Percentiles rank a stretch among this genome's conserved stretches.
phyloP scores from a whole-genome alignment of 2,888 invertebrate species.

The Drosophila seclusa region DNA sequence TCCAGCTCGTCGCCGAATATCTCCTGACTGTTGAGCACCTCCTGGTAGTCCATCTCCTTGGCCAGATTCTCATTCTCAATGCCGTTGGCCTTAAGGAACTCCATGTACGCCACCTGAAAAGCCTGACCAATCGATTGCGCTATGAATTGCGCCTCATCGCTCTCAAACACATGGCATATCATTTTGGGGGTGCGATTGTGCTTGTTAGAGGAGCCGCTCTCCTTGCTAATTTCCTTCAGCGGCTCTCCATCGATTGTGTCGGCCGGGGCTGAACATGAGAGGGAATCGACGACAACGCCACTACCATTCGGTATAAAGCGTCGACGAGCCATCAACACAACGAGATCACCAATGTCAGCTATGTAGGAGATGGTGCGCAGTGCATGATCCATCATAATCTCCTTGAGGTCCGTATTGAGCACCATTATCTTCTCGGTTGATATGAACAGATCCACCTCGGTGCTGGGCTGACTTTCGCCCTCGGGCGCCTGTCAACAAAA shows the following conservation, averaged over 20 bases:
- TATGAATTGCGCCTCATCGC: slow-evolving; percentile 99
- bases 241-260: slow-evolving; percentile 34
- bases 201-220: slow-evolving; percentile 58
- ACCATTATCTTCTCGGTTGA: slow-evolving; percentile 99
- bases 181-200: slow-evolving; percentile 97
- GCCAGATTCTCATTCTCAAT: slow-evolving; percentile 99
- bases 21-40: slow-evolving; percentile 99
- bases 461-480: slow-evolving; percentile 99
- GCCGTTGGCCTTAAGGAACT: slow-evolving; percentile 99
- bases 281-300: slow-evolving; percentile 33
- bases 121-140: slow-evolving; percentile 99
- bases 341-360: slow-evolving; percentile 99
- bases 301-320: slow-evolving; percentile 90
- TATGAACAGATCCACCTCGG: slow-evolving; percentile 99
- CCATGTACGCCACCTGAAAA: slow-evolving; percentile 99
- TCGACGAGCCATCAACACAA: slow-evolving; percentile 98
- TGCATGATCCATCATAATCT: slow-evolving; percentile 99
- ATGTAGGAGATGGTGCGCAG: slow-evolving; percentile 99
- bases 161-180: slow-evolving; percentile 99
- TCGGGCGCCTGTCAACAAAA: slow-evolving; percentile 92
- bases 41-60: slow-evolving; percentile 99
- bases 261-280: slow-evolving; percentile 20
- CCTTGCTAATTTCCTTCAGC: slow-evolving; percentile 43
- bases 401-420: slow-evolving; percentile 98
- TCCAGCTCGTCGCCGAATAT: slow-evolving; percentile 99